Conservation (phyloP, 2,797 vertebrate genomes). For the Hipposideros larvatus region DNA sequence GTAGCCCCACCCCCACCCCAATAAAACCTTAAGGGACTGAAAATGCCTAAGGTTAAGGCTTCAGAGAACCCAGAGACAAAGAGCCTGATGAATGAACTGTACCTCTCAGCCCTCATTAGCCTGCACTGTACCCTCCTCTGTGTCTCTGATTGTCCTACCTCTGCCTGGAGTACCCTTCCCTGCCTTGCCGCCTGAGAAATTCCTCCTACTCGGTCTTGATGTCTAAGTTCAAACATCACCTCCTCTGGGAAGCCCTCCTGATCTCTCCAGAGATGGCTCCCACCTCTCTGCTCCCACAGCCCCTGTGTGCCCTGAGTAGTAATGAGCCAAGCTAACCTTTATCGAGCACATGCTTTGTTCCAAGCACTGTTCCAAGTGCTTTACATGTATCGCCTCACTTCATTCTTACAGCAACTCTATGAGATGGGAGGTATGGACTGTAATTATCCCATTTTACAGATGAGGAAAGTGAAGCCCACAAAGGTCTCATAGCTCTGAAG, state of each 20-base stretch:
- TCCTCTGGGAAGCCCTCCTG: slow-evolving; percentile 36
- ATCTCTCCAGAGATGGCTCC: not conserved
- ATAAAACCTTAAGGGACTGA: not conserved
- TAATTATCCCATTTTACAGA: not conserved
- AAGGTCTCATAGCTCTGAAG: not conserved
- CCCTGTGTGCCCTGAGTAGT: accelerated
- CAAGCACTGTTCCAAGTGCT: not conserved
- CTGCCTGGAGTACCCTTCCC: not conserved
- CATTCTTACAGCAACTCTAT: not conserved
- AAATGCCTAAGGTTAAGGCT: not conserved
- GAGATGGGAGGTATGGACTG: not conserved
- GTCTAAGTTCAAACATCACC: not conserved
- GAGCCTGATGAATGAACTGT: not conserved
- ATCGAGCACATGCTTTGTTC: not conserved
- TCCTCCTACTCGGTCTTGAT: not conserved
- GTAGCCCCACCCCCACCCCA: not conserved
- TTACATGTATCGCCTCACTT: not conserved
- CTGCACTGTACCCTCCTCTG: not conserved
- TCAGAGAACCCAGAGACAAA: not conserved
- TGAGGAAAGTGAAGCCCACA: not conserved
- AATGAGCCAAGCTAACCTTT: not conserved
- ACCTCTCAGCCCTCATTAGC: not conserved
- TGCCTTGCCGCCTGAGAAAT: not conserved
- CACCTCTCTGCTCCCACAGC: not conserved
- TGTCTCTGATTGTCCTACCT: not conserved